Evolutionary conservation across 2,888 invertebrate genomes (phyloP).

Genomic region (Pristionchus fissidentatus): DNA sequence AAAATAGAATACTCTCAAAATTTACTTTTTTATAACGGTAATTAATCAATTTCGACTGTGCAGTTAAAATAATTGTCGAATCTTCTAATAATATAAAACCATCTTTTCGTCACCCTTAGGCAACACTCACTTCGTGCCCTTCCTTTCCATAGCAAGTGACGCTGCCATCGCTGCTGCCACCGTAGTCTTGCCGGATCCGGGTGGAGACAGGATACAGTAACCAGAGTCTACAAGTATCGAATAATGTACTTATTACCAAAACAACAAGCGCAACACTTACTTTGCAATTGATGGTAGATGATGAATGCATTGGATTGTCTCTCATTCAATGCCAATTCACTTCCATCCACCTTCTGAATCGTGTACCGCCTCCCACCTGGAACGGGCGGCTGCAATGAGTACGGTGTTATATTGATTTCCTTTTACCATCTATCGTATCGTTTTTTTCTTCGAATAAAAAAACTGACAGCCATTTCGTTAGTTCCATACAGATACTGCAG

Average conservation of each 20-base stretch:
- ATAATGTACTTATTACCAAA: background rate
- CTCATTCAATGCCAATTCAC: background rate
- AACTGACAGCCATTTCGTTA: too few species aligned
- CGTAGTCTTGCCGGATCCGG: constrained; percentile 41
- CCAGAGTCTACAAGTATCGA: background rate
- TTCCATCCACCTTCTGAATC: background rate
- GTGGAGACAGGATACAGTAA: constrained; percentile 27
- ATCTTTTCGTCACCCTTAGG: too few species aligned
- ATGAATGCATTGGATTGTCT: background rate
- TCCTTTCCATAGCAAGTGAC: background rate
- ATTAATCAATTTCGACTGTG: too few species aligned
- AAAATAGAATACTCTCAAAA: background rate
- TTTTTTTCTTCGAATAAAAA: background rate
- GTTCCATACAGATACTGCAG: background rate
- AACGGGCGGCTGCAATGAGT: background rate
- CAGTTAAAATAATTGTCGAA: too few species aligned
- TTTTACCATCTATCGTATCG: background rate
- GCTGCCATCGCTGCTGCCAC: constrained; percentile 35
- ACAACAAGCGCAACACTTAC: background rate
- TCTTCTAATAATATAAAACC: too few species aligned
- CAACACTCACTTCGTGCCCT: background rate
- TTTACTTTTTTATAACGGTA: too few species aligned
- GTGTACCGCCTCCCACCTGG: background rate
- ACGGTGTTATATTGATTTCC: too few species aligned
- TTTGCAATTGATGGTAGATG: background rate